Evolutionary conservation across 2,797 vertebrate species (phyloP).

Genomic region (Coluber constrictor): DNA sequence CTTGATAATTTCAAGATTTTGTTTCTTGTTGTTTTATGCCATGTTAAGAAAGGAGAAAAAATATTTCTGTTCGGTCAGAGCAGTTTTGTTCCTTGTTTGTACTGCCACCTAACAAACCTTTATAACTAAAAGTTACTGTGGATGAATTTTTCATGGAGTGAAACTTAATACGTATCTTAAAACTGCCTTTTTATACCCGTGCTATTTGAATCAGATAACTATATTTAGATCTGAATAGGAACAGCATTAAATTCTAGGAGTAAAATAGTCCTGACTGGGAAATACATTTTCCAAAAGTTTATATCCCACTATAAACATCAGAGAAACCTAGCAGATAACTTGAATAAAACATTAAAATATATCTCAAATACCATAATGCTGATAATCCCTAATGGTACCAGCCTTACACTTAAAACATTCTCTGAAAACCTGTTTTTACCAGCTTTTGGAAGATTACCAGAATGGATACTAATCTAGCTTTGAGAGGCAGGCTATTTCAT

Average conservation of each 20-base stretch:
- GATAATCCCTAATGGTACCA: neutral
- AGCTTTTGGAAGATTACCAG: neutral
- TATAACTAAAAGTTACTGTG: conserved; percentile 34
- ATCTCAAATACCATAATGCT: neutral
- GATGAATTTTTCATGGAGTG: conserved; percentile 45
- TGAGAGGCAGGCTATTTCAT: neutral
- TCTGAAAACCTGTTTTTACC: neutral
- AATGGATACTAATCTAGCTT: neutral
- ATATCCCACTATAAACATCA: neutral
- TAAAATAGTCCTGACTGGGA: neutral
- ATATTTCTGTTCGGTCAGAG: neutral
- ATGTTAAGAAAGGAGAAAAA: conserved; percentile 34
- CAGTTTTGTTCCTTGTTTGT: neutral
- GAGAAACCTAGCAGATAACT: neutral
- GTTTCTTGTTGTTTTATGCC: conserved; percentile 46
- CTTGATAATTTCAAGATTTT: conserved; percentile 44
- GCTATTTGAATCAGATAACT: neutral
- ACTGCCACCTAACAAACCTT: conserved; percentile 45
- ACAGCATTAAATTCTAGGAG: neutral
- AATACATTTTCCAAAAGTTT: neutral
- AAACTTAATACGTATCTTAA: conserved; percentile 18
- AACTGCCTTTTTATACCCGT: neutral
- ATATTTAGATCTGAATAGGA: neutral
- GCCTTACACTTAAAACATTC: neutral
- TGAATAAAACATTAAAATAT: neutral